Evolutionary conservation across 2,797 vertebrate species (phyloP), one percentile per base, ranked within the genome.

Genomic region (Sandelia bainsii): DNA sequence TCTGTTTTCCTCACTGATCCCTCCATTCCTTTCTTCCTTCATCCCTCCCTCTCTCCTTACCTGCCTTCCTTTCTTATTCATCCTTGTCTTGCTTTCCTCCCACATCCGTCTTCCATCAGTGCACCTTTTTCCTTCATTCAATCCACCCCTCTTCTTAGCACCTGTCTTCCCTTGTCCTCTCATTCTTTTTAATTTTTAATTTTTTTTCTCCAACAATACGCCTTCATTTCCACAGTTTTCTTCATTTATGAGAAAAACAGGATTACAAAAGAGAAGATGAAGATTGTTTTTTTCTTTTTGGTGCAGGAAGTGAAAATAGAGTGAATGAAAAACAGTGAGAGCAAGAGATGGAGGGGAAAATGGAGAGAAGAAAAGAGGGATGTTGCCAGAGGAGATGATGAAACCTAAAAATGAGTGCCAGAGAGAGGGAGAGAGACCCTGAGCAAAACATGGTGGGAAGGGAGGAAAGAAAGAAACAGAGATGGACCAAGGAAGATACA

Each of bases 391-490:
- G 82, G 88, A 87, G 77, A 80, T 79, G 68, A 77, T 79, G 80
- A 80, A 89, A 82, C 89, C 89, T 86, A 87, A 85, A 89, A 88
- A 86, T 23, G 59, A 79, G 39, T 78, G 86, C 84, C 89, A 91
- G 60, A 68, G 57, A 70, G 44, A 42, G 44, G 42, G 50, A 4
- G 39, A 44, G 54, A n/a, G 53, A 69, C 22, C n/a, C 14, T 34
- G 62, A 73, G 82, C 1, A 34, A 74, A 64, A 46, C 62, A 82
- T 57, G 72, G 75, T 17, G 45, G 52, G 62, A 68, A 40, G 49
- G 50, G 71, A 32, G 53, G 48, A 66, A n/a, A 3, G 44, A 46
- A 16, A 22, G 2, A 45, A 25, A 37, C 32, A 54, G 25, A 59
- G 45, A 53, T 13, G 1, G 42, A 80, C 42, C 6, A 45, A 45